Conservation (phyloP, 2,797 vertebrate genomes). For the Sphenodon punctatus region DNA sequence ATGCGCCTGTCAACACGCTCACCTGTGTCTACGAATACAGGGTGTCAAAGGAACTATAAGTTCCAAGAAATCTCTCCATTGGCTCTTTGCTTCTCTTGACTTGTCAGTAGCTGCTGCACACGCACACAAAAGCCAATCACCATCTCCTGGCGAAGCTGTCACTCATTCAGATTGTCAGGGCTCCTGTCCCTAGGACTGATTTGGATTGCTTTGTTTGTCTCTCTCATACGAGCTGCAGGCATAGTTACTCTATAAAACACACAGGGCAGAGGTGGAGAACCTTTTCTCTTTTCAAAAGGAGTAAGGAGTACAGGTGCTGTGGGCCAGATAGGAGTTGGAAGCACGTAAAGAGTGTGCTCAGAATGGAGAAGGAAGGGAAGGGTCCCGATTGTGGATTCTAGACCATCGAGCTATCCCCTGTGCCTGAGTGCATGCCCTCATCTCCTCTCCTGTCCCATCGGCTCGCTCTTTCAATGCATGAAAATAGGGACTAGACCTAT, state of each 20-base stretch:
- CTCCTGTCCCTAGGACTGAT: neutral
- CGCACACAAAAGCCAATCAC: neutral
- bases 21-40: neutral
- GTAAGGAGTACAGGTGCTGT: too few relatives aligned
- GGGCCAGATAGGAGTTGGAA: too few relatives aligned
- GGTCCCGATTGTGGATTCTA: too few relatives aligned
- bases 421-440: too few relatives aligned
- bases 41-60: neutral
- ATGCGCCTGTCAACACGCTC: constrained; percentile 7
- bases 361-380: too few relatives aligned
- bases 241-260: neutral
- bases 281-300: neutral
- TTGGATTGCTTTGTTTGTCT: neutral
- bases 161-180: neutral
- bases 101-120: neutral
- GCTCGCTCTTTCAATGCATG: too few relatives aligned
- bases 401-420: too few relatives aligned
- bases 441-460: too few relatives aligned
- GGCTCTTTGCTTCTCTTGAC: constrained; percentile 6
- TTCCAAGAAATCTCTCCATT: constrained; percentile 18
- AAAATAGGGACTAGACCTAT: too few relatives aligned
- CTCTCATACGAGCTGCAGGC: neutral
- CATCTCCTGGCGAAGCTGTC: constrained; percentile 4
- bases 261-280: accelerated
- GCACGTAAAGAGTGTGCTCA: too few relatives aligned